phyloP scores from a whole-genome alignment of 2,797 vertebrate genomes.

The Rhinoraja longicauda region DNA sequence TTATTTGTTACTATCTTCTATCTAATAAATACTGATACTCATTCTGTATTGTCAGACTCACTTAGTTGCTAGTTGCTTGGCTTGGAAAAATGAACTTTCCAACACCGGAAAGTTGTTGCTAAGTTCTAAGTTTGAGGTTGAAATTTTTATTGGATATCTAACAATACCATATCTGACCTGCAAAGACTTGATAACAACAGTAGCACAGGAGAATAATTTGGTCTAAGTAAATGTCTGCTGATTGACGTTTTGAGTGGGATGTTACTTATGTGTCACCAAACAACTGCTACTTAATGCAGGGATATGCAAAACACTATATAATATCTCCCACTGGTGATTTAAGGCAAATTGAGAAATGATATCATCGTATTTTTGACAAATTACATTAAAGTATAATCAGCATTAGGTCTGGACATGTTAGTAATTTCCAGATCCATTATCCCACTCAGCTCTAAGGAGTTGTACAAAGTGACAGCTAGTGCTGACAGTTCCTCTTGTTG shows the following conservation, averaged over 20 bases:
- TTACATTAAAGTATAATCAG: too few species aligned
- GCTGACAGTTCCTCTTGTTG: neutral
- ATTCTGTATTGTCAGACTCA: neutral
- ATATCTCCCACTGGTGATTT: too few species aligned
- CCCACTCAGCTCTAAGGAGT: neutral
- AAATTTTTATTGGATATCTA: neutral
- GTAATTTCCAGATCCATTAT: too few species aligned
- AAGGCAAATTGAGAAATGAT: too few species aligned
- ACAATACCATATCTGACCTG: neutral
- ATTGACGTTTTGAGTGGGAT: neutral
- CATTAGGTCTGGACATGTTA: too few species aligned
- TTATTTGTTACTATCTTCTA: neutral
- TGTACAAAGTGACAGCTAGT: neutral
- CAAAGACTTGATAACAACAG: neutral
- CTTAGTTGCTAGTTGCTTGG: neutral
- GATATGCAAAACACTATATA: too few species aligned
- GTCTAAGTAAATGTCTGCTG: neutral
- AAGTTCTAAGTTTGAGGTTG: neutral
- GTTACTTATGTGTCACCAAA: neutral
- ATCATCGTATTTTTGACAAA: too few species aligned
- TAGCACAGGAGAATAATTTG: neutral
- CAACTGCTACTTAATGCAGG: too few species aligned
- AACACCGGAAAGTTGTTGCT: too few species aligned
- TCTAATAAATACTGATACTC: neutral
- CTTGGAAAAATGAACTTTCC: neutral